Conservation (phyloP, 2,888 invertebrate species). For the Drosophila sordidapex region DNA sequence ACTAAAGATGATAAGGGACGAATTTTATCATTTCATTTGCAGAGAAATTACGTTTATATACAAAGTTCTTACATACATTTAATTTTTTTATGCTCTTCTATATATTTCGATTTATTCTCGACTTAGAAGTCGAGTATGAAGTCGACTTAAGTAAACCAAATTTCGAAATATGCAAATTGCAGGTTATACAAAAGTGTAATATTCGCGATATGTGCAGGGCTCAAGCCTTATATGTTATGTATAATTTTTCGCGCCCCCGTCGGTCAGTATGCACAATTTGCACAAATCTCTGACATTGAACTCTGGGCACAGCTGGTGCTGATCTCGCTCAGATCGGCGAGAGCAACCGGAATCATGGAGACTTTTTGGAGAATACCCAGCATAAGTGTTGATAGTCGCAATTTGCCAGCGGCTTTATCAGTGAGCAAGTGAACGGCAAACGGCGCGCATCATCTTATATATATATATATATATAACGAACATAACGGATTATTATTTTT, state of each 20-base stretch:
- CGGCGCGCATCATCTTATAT: constrained; percentile 41
- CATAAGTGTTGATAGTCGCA: constrained; percentile 32
- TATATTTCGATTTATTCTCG: neutral
- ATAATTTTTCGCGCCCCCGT: constrained; percentile 53
- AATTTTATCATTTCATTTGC: neutral
- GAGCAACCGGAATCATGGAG: constrained; percentile 47
- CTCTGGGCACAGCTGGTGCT: constrained; percentile 48
- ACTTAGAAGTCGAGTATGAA: no score
- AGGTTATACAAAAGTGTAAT: neutral
- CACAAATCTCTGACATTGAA: constrained; percentile 68
- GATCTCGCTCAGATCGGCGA: constrained; percentile 27
- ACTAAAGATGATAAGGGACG: neutral
- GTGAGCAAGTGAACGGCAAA: constrained; percentile 48
- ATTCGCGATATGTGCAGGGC: neutral
- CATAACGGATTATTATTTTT: neutral
- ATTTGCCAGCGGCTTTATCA: constrained; percentile 58
- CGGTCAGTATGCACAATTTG: constrained; percentile 40
- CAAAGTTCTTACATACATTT: neutral
- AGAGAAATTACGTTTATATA: neutral
- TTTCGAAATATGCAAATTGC: neutral
- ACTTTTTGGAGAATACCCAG: constrained; percentile 38
- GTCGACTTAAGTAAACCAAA: neutral
- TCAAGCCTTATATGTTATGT: constrained; percentile 9
- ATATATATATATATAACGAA: constrained; percentile 4
- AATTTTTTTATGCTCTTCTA: neutral